Percentiles rank a stretch among this genome's conserved stretches.
These are phyloP conservation scores for Pseudorasbora parva DNA, from an alignment of 2,113 vertebrate genomes.

Conservation along the genomic window DNA sequence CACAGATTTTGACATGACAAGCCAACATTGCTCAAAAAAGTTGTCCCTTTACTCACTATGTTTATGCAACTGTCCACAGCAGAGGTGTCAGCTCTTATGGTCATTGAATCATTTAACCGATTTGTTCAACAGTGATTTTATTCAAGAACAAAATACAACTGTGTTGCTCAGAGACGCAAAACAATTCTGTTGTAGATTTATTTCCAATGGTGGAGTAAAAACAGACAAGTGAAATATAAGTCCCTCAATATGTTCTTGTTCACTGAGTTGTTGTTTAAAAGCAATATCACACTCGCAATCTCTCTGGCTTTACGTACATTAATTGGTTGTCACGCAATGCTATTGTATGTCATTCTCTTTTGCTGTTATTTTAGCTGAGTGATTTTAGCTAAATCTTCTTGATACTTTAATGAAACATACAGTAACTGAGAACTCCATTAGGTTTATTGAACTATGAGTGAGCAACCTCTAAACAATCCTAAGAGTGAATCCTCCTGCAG, in stretches of 20 bases:
- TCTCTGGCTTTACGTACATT: neutral
- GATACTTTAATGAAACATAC: conserved; percentile 3
- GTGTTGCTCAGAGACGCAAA: too few relatives aligned
- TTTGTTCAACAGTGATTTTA: too few relatives aligned
- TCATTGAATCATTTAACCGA: too few relatives aligned
- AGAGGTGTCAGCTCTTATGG: too few relatives aligned
- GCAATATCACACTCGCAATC: neutral
- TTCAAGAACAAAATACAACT: too few relatives aligned
- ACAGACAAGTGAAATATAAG: neutral
- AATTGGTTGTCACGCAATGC: neutral
- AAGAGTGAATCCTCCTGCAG: conserved; percentile 30
- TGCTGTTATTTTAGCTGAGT: neutral
- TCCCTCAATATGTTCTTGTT: neutral
- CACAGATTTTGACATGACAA: too few relatives aligned
- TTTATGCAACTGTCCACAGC: too few relatives aligned
- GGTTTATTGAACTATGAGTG: neutral
- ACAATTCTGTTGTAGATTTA: neutral
- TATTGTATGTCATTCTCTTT: neutral
- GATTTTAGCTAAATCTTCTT: neutral
- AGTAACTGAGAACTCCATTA: neutral
- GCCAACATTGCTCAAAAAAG: too few relatives aligned
- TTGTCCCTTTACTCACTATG: too few relatives aligned
- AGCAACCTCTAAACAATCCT: neutral
- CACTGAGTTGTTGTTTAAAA: neutral
- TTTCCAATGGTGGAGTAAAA: neutral